Evolutionary conservation across 1,140 invertebrate genomes (phyloP).

Genomic region (Diachasmimorpha longicaudata): DNA sequence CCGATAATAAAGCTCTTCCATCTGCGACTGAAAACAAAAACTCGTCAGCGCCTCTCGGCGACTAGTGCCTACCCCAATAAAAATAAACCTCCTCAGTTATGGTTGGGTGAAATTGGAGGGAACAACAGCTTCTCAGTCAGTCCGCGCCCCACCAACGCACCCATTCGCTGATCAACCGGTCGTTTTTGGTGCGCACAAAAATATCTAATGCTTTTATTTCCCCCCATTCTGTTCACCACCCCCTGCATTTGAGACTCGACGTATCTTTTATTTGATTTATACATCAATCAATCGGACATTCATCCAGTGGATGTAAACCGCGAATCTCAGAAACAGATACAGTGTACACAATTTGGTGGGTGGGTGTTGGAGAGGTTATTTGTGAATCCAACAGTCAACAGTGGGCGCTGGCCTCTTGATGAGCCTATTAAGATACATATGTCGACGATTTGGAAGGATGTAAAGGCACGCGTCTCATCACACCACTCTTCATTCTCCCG

Average conservation of each 20-base stretch:
- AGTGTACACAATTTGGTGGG: background rate
- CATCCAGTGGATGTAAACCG: background rate
- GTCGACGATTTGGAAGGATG: background rate
- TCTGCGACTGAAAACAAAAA: no score
- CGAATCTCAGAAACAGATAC: background rate
- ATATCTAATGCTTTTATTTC: background rate
- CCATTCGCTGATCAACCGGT: no score
- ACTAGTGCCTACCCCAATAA: background rate
- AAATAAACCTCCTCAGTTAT: background rate
- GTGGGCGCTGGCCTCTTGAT: conserved; percentile 17
- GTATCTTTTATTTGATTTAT: background rate
- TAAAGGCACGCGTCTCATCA: background rate
- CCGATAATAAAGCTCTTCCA: no score
- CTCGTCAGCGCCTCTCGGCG: background rate
- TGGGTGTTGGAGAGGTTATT: background rate
- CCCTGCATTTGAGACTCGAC: background rate
- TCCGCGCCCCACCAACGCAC: no score
- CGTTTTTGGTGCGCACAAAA: no score
- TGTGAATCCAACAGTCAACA: background rate
- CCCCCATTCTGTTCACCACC: no score
- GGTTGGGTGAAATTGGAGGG: no score
- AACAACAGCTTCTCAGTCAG: no score
- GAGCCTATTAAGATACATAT: conserved; percentile 20
- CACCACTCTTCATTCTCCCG: background rate
- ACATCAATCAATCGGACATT: background rate